Base-by-base conservation (phyloP, 2,797 vertebrate species). In the Orestias chungarensis region DNA sequence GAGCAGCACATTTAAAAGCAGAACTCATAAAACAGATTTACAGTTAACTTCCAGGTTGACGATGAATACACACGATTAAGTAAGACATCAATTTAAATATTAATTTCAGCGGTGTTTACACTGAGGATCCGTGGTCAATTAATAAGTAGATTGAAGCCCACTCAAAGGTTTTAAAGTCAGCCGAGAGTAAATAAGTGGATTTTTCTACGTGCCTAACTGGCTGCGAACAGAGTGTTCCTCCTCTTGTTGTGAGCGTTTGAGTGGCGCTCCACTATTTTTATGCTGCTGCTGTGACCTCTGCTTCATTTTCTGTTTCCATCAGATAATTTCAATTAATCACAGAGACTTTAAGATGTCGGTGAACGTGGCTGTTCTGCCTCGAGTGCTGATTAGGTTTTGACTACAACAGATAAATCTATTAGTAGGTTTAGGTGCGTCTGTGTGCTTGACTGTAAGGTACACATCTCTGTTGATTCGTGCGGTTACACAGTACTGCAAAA, bases 271-370 rank as follows among this genome's bases (percentile, higher is more conserved):
- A 78, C 86, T 90, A 87, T 89, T 86, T 87, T 89, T 84, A 89
- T 77, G 68, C 65, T 62, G 52, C 0, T 3, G 43, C 2, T 18
- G 73, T 76, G 88, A 92, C 91, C 80, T 76, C 71, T 78, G 72
- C 71, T 76, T 80, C 42, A 52, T 79, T 87, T 75, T 82, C 71
- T 62, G 66, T 82, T 74, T 78, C 64, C 54, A 50, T 42, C 73
- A 70, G 81, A 84, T 91, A 35, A 84, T 90, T 90, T 87, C 80
- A 90, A 87, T 92, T 90, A 81, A 84, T 91, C 70, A 23, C 75
- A 38, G 12, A 3, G 75, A 82, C 82, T 83, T 46, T 3, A 66
- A 77, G 64, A 72, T 49, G 70, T 1, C 40, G 70, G 68, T 57
- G 72, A 67, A 77, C 73, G 76, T 75, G 83, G 82, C 74, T 86